Conservation (phyloP, 30 jellyfish, hydroid and myxozoan species). For the Hydra vulgaris region DNA sequence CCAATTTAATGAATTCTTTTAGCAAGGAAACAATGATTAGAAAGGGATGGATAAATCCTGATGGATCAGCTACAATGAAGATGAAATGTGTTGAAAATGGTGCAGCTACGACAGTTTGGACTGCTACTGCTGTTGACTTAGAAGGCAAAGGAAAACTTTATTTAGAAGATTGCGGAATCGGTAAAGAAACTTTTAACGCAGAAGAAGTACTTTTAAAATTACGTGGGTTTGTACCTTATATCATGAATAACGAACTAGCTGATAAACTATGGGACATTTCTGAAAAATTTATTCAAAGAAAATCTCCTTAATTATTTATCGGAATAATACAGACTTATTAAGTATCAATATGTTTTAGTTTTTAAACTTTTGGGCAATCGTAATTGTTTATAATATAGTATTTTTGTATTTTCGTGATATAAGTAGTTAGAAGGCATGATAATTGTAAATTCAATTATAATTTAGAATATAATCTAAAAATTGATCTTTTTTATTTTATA, state of each 20-base stretch:
- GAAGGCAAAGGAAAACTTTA: background rate
- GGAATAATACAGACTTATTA: too few species aligned
- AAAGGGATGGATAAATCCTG: background rate
- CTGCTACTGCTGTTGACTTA: background rate
- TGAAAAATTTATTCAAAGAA: background rate
- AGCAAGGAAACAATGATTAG: background rate
- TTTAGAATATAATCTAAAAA: too few species aligned
- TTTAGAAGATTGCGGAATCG: background rate
- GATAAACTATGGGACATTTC: conserved; percentile 43
- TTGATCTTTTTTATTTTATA: too few species aligned
- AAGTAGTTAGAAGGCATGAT: too few species aligned
- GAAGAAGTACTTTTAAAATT: background rate
- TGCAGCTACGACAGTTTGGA: background rate
- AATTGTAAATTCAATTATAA: too few species aligned
- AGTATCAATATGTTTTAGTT: too few species aligned
- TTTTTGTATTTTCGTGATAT: too few species aligned
- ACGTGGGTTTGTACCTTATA: background rate
- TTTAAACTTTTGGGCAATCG: too few species aligned
- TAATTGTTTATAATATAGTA: too few species aligned
- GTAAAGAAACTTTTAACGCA: background rate
- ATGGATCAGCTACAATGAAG: background rate
- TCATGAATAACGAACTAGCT: conserved; percentile 28
- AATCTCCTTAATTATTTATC: background rate
- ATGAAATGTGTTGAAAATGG: background rate
- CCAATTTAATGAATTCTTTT: background rate